phyloP scores from a whole-genome alignment of 1,140 invertebrate species.

The Caenorhabditis tropicalis region DNA sequence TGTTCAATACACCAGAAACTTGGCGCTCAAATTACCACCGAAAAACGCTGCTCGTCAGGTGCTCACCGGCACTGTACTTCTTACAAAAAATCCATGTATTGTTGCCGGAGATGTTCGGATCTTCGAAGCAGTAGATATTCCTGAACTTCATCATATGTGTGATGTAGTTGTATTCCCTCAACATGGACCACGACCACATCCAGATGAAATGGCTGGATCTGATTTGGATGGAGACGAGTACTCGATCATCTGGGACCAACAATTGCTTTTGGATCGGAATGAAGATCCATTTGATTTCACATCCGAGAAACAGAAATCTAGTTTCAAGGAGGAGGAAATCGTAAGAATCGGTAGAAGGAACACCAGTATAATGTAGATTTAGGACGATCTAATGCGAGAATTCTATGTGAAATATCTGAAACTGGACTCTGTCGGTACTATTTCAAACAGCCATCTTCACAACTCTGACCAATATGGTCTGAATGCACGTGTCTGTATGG shows the following conservation, averaged over 20 bases:
- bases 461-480: slow-evolving; percentile 59
- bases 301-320: slow-evolving; percentile 5
- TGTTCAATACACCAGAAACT: slow-evolving; percentile 63
- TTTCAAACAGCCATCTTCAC: slow-evolving; percentile 63
- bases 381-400: slow-evolving; percentile 59
- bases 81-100: slow-evolving; percentile 72
- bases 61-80: slow-evolving; percentile 55
- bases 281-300: slow-evolving; percentile 61
- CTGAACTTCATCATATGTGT: slow-evolving; percentile 65
- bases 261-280: slow-evolving; percentile 65
- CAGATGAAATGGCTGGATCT: slow-evolving; percentile 72
- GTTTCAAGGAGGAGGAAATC: slow-evolving; percentile 4
- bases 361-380: no score
- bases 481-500: slow-evolving; percentile 54
- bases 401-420: slow-evolving; percentile 63
- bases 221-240: slow-evolving; percentile 72
- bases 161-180: slow-evolving; percentile 72
- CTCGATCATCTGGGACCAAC: slow-evolving; percentile 67
- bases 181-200: slow-evolving; percentile 69
- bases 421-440: slow-evolving; percentile 62
- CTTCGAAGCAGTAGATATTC: slow-evolving; percentile 67
- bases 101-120: slow-evolving; percentile 71
- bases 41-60: neutral
- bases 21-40: slow-evolving; percentile 44
- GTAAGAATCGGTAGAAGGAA: neutral